A percentile compares a stretch with the other conserved stretches of the same genome.
These are phyloP conservation scores for Zalophus californianus DNA, from an alignment of 2,797 vertebrate species.

Conservation along the genomic window DNA sequence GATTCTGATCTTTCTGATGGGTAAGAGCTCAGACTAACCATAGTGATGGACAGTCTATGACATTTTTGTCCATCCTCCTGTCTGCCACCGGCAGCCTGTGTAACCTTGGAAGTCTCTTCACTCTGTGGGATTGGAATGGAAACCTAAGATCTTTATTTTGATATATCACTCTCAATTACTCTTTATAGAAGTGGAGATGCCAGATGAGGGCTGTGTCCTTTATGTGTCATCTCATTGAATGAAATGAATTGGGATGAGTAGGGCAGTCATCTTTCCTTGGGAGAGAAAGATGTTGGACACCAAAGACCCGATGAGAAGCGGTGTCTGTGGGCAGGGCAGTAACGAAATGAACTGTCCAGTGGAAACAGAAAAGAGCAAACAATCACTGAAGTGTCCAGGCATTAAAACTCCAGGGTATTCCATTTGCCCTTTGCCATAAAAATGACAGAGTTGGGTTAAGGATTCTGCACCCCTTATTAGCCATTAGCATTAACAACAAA, in stretches of 20 bases:
- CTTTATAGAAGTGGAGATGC: background rate
- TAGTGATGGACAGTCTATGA: background rate
- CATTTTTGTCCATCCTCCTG: background rate
- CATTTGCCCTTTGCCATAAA: constrained; percentile 66
- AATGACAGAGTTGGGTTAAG: constrained; percentile 46
- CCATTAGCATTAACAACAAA: constrained; percentile 60
- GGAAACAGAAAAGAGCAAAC: background rate
- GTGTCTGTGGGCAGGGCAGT: background rate
- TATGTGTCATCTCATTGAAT: background rate
- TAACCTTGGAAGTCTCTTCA: background rate
- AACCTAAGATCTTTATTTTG: background rate
- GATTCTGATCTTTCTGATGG: background rate
- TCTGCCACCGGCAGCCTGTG: background rate
- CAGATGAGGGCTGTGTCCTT: background rate
- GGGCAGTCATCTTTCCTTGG: background rate
- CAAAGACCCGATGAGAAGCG: background rate
- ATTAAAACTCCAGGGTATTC: constrained; percentile 38
- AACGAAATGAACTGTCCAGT: background rate
- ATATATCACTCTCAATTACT: background rate
- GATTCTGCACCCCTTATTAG: constrained; percentile 40
- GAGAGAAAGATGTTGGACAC: background rate
- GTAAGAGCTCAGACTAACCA: background rate
- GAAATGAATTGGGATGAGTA: background rate
- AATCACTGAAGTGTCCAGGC: background rate
- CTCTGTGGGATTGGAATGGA: background rate